Conservation (phyloP, 2,888 invertebrate species). For the Notodromas monacha region DNA sequence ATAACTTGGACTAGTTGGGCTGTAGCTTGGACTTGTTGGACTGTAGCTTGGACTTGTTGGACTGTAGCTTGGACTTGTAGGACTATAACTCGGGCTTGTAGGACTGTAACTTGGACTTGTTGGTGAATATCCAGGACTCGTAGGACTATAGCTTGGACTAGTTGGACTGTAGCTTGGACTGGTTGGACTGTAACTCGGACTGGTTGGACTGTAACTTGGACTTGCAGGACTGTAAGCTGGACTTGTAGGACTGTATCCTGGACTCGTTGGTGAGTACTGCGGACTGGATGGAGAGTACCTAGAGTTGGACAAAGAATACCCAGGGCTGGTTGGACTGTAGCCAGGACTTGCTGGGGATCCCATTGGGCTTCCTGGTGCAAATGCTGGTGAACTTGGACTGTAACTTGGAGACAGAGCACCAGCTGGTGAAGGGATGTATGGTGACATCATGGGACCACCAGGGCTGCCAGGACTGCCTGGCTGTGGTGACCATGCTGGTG, state of each 20-base stretch:
- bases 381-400: too few relatives aligned
- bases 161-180: slow-evolving; percentile 10
- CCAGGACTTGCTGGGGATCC: slow-evolving; percentile 39
- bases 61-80: slow-evolving; percentile 17
- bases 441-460: slow-evolving; percentile 50
- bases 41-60: slow-evolving; percentile 46
- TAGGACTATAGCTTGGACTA: slow-evolving; percentile 6
- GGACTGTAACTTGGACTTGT: slow-evolving; percentile 45
- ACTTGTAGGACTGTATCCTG: too few relatives aligned
- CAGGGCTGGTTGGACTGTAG: slow-evolving; percentile 18
- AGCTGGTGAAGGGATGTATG: slow-evolving; percentile 31
- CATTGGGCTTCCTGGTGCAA: too few relatives aligned
- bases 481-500: slow-evolving; percentile 21
- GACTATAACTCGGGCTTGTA: slow-evolving; percentile 27
- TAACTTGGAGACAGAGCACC: slow-evolving; percentile 30
- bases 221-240: slow-evolving; percentile 16
- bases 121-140: slow-evolving; percentile 12
- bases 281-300: slow-evolving; percentile 48
- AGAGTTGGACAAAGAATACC: slow-evolving; percentile 30
- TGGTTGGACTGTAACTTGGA: slow-evolving; percentile 15
- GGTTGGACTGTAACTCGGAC: slow-evolving; percentile 12
- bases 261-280: slow-evolving; percentile 18
- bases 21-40: slow-evolving; percentile 18
- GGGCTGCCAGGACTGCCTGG: slow-evolving; percentile 32
- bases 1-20: slow-evolving; percentile 32